Evolutionary conservation across 2,797 vertebrate species (phyloP).

Genomic region (Craterocephalus amniculus): DNA sequence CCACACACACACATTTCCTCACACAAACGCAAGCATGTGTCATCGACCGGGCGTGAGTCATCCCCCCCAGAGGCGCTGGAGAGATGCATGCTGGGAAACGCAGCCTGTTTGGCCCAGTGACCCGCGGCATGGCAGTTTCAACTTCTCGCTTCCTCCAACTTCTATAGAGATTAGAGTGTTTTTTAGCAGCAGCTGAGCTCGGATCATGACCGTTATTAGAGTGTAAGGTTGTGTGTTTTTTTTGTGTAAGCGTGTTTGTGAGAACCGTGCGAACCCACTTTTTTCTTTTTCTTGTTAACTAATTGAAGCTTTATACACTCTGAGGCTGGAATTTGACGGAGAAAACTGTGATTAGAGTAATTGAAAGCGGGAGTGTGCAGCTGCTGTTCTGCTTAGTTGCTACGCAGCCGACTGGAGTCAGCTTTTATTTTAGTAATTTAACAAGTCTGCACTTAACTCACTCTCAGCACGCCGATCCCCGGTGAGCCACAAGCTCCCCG

Average conservation of each 20-base stretch:
- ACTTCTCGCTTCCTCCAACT: no score
- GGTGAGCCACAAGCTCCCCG: conserved; percentile 45
- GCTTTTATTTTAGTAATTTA: conserved; percentile 59
- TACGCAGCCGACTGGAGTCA: conserved; percentile 51
- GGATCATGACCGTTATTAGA: no score
- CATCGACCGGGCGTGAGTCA: conserved; percentile 67
- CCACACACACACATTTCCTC: conserved; percentile 13
- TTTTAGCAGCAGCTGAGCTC: background rate
- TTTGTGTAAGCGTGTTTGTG: conserved; percentile 1
- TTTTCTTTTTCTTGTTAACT: conserved; percentile 45
- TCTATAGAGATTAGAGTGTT: no score
- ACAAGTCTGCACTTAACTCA: conserved; percentile 48
- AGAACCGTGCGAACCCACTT: conserved; percentile 8
- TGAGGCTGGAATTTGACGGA: conserved; percentile 34
- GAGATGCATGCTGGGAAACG: conserved; percentile 43
- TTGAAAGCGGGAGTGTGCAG: conserved; percentile 31
- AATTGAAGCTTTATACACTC: conserved; percentile 42
- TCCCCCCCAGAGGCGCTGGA: conserved; percentile 33
- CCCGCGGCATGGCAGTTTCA: conserved; percentile 18
- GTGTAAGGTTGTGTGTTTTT: no score
- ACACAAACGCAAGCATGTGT: conserved; percentile 52
- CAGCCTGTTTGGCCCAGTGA: conserved; percentile 34
- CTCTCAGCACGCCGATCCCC: conserved; percentile 38
- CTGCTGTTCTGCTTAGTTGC: conserved; percentile 20
- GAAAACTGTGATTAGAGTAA: conserved; percentile 39